These are phyloP conservation scores for Ellobium chinense DNA, from an alignment of 2,888 invertebrate genomes.

Conservation along the genomic window DNA sequence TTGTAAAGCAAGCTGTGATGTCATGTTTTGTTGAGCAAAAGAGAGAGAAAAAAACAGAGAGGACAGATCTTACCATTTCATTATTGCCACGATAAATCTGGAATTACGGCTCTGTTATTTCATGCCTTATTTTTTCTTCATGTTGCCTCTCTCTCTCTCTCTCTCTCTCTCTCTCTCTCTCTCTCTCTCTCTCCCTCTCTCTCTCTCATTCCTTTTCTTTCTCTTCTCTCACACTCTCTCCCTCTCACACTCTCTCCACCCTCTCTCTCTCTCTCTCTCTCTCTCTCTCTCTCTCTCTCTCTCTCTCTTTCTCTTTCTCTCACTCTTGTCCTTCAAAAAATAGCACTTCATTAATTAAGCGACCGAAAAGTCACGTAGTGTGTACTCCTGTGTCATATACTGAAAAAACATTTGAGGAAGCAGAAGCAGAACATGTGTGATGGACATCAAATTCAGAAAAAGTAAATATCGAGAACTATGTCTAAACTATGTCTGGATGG, in stretches of 20 bases:
- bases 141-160: background rate
- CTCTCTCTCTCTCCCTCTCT: constrained; percentile 5
- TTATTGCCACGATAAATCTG: too few species aligned
- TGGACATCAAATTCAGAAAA: too few species aligned
- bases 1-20: too few species aligned
- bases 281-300: background rate
- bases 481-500: too few species aligned
- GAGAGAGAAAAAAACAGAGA: too few species aligned
- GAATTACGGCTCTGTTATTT: background rate
- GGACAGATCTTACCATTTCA: too few species aligned
- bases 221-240: background rate
- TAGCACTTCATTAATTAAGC: background rate
- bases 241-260: background rate
- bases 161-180: constrained; percentile 12
- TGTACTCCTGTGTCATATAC: too few species aligned
- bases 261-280: background rate
- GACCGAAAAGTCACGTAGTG: too few species aligned
- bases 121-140: background rate
- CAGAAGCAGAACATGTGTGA: too few species aligned
- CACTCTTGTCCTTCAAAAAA: background rate
- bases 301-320: background rate
- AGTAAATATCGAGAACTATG: too few species aligned
- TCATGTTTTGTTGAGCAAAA: too few species aligned
- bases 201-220: background rate
- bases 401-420: too few species aligned